A percentile compares a stretch with the other conserved stretches of the same genome.
Evolutionary conservation across 2,888 invertebrate species (phyloP).

Genomic region (Spodoptera exigua): DNA sequence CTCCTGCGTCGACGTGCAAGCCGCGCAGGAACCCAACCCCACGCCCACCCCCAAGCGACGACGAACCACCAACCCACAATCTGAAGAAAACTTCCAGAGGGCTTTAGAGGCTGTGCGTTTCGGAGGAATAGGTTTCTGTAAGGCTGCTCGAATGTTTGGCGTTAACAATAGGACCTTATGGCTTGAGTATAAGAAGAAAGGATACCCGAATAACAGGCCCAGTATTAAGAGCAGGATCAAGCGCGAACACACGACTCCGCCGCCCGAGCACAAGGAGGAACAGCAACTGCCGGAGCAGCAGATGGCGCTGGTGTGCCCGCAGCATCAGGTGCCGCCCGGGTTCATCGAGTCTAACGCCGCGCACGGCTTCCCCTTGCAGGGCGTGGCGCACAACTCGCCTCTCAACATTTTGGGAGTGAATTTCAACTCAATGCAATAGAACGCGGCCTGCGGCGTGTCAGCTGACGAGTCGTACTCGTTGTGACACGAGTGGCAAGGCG

Average conservation of each 20-base stretch:
- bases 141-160: conserved; percentile 95
- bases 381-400: conserved; percentile 90
- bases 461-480: conserved; percentile 73
- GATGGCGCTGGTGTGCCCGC: conserved; percentile 90
- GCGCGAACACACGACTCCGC: conserved; percentile 91
- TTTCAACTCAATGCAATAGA: conserved; percentile 93
- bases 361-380: conserved; percentile 90
- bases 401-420: conserved; percentile 93
- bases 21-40: conserved; percentile 67
- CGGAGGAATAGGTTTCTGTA: conserved; percentile 95
- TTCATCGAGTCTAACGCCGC: conserved; percentile 92
- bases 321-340: conserved; percentile 91
- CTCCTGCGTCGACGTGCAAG: conserved; percentile 74
- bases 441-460: conserved; percentile 80
- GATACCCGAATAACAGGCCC: conserved; percentile 94
- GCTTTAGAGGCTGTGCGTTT: conserved; percentile 95
- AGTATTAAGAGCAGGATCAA: conserved; percentile 94
- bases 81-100: conserved; percentile 94
- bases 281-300: conserved; percentile 73
- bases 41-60: conserved; percentile 90
- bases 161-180: conserved; percentile 95
- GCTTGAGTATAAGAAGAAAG: conserved; percentile 95
- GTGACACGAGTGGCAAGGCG: conserved; percentile 82
- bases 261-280: conserved; percentile 87
- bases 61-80: conserved; percentile 93